Evolutionary conservation across 2,797 vertebrate genomes (phyloP).

Genomic region (Sebastes itinus): DNA sequence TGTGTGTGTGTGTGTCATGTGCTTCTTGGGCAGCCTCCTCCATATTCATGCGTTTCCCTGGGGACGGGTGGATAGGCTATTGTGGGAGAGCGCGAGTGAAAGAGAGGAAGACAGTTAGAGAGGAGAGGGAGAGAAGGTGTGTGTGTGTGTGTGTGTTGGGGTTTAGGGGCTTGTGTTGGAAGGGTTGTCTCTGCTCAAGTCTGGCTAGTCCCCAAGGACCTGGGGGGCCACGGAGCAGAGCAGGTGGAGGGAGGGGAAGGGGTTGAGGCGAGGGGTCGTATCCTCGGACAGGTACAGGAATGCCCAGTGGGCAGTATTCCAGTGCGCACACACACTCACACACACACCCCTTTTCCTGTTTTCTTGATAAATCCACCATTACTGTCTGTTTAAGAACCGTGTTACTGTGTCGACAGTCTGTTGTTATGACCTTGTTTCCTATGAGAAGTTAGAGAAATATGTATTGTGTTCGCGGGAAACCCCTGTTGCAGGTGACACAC

Average conservation of each 20-base stretch:
- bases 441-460: constrained; percentile 39
- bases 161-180: constrained; percentile 45
- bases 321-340: constrained; percentile 10
- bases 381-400: constrained; percentile 5
- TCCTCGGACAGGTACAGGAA: constrained; percentile 69
- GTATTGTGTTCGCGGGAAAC: constrained; percentile 49
- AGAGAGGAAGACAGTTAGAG: constrained; percentile 51
- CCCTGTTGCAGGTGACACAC: constrained; percentile 50
- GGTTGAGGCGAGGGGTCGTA: constrained; percentile 43
- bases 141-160: constrained; percentile 10
- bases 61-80: constrained; percentile 77
- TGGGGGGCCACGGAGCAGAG: constrained; percentile 53
- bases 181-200: constrained; percentile 62
- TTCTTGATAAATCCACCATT: constrained; percentile 43
- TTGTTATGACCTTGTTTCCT: constrained; percentile 43
- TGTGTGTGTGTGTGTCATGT: constrained; percentile 66
- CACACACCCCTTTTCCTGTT: constrained; percentile 55
- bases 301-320: constrained; percentile 60
- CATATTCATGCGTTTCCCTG: constrained; percentile 82
- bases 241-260: constrained; percentile 45
- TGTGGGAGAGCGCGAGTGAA: constrained; percentile 73
- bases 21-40: constrained; percentile 74
- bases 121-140: constrained; percentile 4
- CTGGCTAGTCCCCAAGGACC: constrained; percentile 65
- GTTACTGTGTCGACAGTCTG: neutral